Percentiles rank a stretch among this genome's conserved stretches.
Conservation (phyloP, 1,140 invertebrate species). For the Hycleus phaleratus region DNA sequence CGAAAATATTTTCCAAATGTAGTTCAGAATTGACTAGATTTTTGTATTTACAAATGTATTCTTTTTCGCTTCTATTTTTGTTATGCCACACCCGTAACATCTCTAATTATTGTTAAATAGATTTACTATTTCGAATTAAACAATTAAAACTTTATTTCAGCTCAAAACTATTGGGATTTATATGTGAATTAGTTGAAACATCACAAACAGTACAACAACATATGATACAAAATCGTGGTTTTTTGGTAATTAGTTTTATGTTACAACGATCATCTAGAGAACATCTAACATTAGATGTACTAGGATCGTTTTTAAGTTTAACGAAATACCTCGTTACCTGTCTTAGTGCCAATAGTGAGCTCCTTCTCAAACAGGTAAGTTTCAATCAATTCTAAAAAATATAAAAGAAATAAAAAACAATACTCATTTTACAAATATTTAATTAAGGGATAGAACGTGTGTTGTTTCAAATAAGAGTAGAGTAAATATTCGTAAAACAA, state of each 20-base stretch:
- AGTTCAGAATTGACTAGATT: too few species aligned
- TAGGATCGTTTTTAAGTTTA: constrained; percentile 86
- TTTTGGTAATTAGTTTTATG: constrained; percentile 96
- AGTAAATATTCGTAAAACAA: too few species aligned
- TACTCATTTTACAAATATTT: too few species aligned
- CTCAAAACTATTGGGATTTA: constrained; percentile 92
- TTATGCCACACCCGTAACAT: neutral
- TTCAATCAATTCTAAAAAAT: neutral
- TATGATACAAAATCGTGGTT: constrained; percentile 96
- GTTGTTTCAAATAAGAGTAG: too few species aligned
- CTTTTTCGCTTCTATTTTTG: neutral
- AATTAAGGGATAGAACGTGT: too few species aligned
- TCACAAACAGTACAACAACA: constrained; percentile 97
- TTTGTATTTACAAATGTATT: too few species aligned
- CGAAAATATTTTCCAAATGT: too few species aligned
- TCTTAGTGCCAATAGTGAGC: constrained; percentile 84
- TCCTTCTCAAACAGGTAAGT: constrained; percentile 88
- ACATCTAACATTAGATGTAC: constrained; percentile 87
- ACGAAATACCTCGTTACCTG: constrained; percentile 95
- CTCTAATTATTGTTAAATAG: neutral
- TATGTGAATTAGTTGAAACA: constrained; percentile 93
- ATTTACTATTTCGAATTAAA: neutral
- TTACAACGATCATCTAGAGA: constrained; percentile 88
- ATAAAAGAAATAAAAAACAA: too few species aligned
- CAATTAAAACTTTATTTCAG: constrained; percentile 46